A percentile compares a stretch with the other conserved stretches of the same genome.
These are phyloP conservation scores for Anthoscopus minutus DNA, from an alignment of 2,113 vertebrate species.

Conservation along the genomic window DNA sequence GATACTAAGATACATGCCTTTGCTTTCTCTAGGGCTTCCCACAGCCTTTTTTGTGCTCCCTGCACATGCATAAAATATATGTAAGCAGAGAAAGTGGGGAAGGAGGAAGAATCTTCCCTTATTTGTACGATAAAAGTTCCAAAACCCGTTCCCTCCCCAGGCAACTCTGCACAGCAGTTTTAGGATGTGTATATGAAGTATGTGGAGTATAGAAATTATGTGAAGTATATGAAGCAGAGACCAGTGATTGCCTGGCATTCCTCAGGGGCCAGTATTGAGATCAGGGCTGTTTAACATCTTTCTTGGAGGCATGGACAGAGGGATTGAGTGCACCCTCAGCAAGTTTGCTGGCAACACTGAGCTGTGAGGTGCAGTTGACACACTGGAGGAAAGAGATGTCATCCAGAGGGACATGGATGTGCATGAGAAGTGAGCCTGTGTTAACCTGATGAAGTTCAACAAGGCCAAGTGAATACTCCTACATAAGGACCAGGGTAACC, in stretches of 20 bases:
- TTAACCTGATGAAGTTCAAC: not conserved
- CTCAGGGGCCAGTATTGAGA: not conserved
- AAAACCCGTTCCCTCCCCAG: not conserved
- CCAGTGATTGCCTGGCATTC: not conserved
- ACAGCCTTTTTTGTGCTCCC: not conserved
- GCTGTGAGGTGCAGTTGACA: too few species aligned
- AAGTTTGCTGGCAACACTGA: not conserved
- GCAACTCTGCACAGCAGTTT: not conserved
- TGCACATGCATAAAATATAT: not conserved
- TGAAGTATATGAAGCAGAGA: not conserved
- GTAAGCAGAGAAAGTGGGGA: not conserved
- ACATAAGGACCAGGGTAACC: not conserved
- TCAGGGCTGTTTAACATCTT: not conserved
- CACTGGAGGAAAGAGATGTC: not conserved
- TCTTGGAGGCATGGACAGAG: not conserved
- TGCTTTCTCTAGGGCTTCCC: not conserved
- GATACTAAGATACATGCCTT: not conserved
- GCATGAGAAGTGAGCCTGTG: too few species aligned
- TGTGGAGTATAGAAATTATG: rapidly evolving
- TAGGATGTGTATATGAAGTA: not conserved
- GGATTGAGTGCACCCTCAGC: not conserved
- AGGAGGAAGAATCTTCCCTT: not conserved
- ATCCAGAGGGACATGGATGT: not conserved
- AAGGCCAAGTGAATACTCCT: not conserved
- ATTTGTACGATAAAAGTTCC: not conserved